Conservation (phyloP, 1,140 invertebrate species). For the Oppia nitens region DNA sequence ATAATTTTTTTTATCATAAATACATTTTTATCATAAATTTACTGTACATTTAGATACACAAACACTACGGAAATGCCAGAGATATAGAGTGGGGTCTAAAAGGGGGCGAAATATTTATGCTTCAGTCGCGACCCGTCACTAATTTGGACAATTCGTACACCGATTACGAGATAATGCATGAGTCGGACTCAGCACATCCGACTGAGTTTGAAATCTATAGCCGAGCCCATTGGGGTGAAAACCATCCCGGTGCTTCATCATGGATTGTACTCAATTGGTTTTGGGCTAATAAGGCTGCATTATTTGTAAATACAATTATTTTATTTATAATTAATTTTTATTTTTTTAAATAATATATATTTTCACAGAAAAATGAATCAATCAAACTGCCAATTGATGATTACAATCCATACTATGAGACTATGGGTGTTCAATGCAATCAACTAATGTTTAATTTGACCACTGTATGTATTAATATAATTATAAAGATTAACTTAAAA, state of each 20-base stretch:
- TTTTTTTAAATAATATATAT: no score
- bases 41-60: neutral
- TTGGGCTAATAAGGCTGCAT: no score
- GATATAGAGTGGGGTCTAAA: slow-evolving; percentile 22
- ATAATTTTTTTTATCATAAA: neutral
- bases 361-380: no score
- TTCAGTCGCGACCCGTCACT: slow-evolving; percentile 20
- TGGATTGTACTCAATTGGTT: neutral
- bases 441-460: slow-evolving; percentile 9
- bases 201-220: slow-evolving; percentile 16
- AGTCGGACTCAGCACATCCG: slow-evolving; percentile 13
- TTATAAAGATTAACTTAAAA: no score
- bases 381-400: no score
- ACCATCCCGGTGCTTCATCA: slow-evolving; percentile 6
- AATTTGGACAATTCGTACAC: slow-evolving; percentile 7
- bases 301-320: no score
- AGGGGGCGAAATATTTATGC: neutral
- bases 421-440: neutral
- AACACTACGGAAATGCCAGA: slow-evolving; percentile 5
- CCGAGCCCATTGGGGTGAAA: slow-evolving; percentile 18
- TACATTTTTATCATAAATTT: neutral
- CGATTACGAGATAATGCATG: slow-evolving; percentile 18
- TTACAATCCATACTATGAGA: slow-evolving; percentile 3
- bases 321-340: no score
- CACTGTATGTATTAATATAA: neutral